Conservation (phyloP, 2,113 vertebrate species). For the Xiphophorus hellerii region DNA sequence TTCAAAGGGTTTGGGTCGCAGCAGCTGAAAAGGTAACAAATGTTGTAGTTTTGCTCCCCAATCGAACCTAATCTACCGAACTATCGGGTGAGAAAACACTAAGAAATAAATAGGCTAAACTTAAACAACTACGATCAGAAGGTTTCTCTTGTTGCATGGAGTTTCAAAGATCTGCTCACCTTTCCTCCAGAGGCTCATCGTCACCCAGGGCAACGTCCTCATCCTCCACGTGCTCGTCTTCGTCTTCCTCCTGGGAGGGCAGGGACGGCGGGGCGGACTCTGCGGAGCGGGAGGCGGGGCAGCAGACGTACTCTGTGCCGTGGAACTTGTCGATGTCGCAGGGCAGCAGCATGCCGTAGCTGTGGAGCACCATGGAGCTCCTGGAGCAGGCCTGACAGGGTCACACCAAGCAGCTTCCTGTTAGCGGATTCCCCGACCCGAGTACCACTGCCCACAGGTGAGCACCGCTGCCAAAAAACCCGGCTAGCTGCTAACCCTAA, state of each 20-base stretch:
- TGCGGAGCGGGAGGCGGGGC: conserved; percentile 82
- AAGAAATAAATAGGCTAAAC: too few relatives aligned
- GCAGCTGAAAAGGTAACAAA: too few relatives aligned
- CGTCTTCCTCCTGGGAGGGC: conserved; percentile 79
- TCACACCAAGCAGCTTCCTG: not conserved
- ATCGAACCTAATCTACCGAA: too few relatives aligned
- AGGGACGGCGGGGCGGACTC: conserved; percentile 71
- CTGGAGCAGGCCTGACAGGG: conserved; percentile 86
- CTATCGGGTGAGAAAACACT: too few relatives aligned
- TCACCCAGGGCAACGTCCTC: conserved; percentile 63
- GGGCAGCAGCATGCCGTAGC: conserved; percentile 94
- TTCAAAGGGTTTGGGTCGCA: too few relatives aligned
- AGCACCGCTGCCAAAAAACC: too few relatives aligned
- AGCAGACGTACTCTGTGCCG: conserved; percentile 95
- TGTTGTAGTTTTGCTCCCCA: too few relatives aligned
- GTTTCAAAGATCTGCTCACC: conserved; percentile 32
- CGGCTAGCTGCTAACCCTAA: too few relatives aligned
- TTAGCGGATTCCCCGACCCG: too few relatives aligned
- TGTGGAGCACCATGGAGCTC: conserved; percentile 88
- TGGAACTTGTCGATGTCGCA: conserved; percentile 93
- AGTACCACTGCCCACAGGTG: too few relatives aligned
- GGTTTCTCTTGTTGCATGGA: too few relatives aligned
- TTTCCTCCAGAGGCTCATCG: conserved; percentile 49
- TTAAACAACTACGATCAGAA: too few relatives aligned
- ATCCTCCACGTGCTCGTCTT: conserved; percentile 78